Evolutionary conservation across 2,797 vertebrate species (phyloP).

Genomic region (Anas capensis): DNA sequence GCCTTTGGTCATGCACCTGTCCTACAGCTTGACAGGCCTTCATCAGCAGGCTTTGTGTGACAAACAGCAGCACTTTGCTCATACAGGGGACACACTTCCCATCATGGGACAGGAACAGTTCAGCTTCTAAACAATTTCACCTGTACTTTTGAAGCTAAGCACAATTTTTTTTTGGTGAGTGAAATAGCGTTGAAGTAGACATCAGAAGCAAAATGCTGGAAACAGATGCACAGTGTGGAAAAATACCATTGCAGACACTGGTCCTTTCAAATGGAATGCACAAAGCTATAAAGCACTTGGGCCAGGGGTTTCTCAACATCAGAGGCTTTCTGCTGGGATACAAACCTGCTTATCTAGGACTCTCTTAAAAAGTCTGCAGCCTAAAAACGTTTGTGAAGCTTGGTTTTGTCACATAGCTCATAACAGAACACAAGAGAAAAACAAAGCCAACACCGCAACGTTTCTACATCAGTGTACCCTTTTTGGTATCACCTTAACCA

Average conservation of each 20-base stretch:
- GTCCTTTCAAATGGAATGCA: not conserved
- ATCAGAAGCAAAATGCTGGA: not conserved
- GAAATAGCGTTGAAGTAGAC: not conserved
- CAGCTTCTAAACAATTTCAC: not conserved
- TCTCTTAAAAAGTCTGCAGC: not conserved
- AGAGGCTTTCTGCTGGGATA: constrained; percentile 11
- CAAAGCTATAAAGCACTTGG: not conserved
- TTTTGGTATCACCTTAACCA: constrained; percentile 11
- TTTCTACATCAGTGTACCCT: not conserved
- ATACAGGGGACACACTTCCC: fast-evolving
- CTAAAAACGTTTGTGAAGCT: constrained; percentile 42
- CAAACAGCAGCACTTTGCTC: not conserved
- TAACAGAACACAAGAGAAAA: constrained; percentile 15
- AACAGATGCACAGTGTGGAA: not conserved
- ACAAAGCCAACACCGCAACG: not conserved
- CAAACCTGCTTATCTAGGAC: constrained; percentile 23
- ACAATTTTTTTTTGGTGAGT: not conserved
- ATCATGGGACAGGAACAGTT: not conserved
- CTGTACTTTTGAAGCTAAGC: not conserved
- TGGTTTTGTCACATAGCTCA: constrained; percentile 24
- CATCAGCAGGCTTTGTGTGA: not conserved
- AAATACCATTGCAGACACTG: not conserved
- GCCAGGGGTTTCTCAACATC: not conserved
- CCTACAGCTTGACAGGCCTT: not conserved
- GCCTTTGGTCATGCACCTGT: not conserved